Percentiles rank a stretch among this genome's conserved stretches.
Conservation (phyloP, 2,888 invertebrate species). For the Kryphioiulus occultus region DNA sequence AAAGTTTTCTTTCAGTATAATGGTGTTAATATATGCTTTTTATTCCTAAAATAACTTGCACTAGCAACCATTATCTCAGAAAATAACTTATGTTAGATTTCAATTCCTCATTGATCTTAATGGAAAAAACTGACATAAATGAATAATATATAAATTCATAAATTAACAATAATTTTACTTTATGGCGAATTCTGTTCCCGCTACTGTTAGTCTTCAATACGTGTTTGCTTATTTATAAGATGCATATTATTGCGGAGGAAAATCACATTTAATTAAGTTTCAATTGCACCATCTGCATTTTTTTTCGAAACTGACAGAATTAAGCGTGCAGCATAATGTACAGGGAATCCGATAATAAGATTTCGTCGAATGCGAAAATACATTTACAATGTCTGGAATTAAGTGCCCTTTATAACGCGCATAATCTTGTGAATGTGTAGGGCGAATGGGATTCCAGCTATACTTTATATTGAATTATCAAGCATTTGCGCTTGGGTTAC, state of each 20-base stretch:
- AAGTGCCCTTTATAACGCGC: not conserved
- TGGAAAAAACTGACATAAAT: too few relatives aligned
- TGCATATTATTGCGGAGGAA: not conserved
- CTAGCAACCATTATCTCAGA: too few relatives aligned
- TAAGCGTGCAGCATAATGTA: not conserved
- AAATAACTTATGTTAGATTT: too few relatives aligned
- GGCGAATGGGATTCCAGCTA: not conserved
- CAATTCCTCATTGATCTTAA: too few relatives aligned
- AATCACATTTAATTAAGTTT: not conserved
- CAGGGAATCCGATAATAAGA: not conserved
- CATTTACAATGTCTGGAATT: not conserved
- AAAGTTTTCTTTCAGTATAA: too few relatives aligned
- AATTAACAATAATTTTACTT: too few relatives aligned
- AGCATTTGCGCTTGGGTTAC: slow-evolving; percentile 25
- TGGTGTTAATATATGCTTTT: too few relatives aligned
- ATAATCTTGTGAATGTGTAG: not conserved
- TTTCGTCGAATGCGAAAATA: not conserved
- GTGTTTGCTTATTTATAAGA: too few relatives aligned
- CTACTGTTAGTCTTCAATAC: too few relatives aligned
- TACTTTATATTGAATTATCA: not conserved
- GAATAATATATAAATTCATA: too few relatives aligned
- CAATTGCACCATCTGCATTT: not conserved
- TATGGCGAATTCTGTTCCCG: too few relatives aligned
- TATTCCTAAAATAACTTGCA: too few relatives aligned
- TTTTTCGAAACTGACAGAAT: not conserved